A percentile compares a stretch with the other conserved stretches of the same genome.
These are phyloP conservation scores for Acutogordius australiensis DNA, from an alignment of 2,888 invertebrate genomes.

Conservation along the genomic window DNA sequence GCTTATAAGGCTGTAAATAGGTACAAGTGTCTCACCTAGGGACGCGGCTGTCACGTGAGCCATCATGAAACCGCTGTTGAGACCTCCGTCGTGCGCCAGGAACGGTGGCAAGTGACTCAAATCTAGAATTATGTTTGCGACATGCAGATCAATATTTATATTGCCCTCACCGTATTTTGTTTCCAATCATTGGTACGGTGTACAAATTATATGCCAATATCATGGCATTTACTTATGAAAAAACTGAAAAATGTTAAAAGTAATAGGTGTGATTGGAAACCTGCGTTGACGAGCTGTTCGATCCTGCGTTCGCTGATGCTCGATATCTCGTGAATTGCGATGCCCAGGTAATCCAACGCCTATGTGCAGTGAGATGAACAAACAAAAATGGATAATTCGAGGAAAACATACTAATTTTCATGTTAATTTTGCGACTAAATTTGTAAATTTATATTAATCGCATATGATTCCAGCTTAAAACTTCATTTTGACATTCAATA, in stretches of 20 bases:
- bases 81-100: constrained; percentile 35
- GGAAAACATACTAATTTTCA: too few species aligned
- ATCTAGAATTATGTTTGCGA: too few species aligned
- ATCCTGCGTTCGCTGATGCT: constrained; percentile 36
- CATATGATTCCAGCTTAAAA: too few species aligned
- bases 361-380: too few species aligned
- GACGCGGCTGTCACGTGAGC: constrained; percentile 38
- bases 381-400: too few species aligned
- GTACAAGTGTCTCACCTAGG: constrained; percentile 30
- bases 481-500: too few species aligned
- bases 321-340: constrained; percentile 35
- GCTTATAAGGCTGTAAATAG: too few species aligned
- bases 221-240: neutral
- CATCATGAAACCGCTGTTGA: constrained; percentile 40
- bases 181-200: too few species aligned
- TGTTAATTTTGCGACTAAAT: too few species aligned
- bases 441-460: too few species aligned
- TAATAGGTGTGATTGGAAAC: constrained; percentile 19
- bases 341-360: constrained; percentile 35
- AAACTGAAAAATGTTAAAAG: neutral
- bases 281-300: constrained; percentile 35
- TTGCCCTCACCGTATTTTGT: too few species aligned
- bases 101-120: constrained; percentile 37
- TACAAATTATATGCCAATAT: constrained; percentile 1
- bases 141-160: too few species aligned